Conservation (phyloP, 92 coral and sea anemone species). For the Bergia puertoricense region DNA sequence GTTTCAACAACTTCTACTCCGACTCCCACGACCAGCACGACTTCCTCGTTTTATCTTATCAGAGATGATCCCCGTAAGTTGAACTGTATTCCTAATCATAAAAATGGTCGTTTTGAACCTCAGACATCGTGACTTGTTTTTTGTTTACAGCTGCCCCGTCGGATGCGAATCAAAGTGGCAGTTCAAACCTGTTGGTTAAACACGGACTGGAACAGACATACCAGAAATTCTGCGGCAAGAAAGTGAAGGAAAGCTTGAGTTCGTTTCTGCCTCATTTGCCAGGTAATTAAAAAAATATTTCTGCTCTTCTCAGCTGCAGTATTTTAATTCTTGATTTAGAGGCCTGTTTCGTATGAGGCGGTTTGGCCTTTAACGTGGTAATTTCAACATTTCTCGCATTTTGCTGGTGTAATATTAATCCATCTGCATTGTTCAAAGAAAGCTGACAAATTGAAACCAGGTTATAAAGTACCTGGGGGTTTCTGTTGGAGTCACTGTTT, state of each 20-base stretch:
- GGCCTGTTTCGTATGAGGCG: not conserved
- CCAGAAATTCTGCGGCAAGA: slow-evolving; percentile 93
- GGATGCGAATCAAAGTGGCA: slow-evolving; percentile 62
- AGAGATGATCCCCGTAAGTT: slow-evolving; percentile 77
- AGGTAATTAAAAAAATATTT: slow-evolving; percentile 51
- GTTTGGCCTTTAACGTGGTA: not conserved
- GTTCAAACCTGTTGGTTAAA: slow-evolving; percentile 80
- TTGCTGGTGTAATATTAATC: not conserved
- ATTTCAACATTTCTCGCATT: too few relatives aligned
- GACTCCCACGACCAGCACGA: slow-evolving; percentile 69
- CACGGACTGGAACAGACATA: slow-evolving; percentile 94
- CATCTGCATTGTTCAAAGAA: not conserved
- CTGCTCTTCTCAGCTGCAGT: not conserved
- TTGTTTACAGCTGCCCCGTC: slow-evolving; percentile 69
- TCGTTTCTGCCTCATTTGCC: slow-evolving; percentile 96
- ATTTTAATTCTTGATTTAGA: not conserved
- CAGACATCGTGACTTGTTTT: not conserved
- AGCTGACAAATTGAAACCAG: not conserved
- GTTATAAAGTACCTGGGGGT: not conserved
- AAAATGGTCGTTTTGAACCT: not conserved
- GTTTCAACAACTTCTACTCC: slow-evolving; percentile 91
- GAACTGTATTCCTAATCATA: not conserved
- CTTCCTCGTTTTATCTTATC: slow-evolving; percentile 80
- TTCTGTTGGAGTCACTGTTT: not conserved
- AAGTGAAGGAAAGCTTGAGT: slow-evolving; percentile 92